These are phyloP conservation scores for Erannis defoliaria DNA, from an alignment of 2,888 invertebrate species.

Conservation along the genomic window DNA sequence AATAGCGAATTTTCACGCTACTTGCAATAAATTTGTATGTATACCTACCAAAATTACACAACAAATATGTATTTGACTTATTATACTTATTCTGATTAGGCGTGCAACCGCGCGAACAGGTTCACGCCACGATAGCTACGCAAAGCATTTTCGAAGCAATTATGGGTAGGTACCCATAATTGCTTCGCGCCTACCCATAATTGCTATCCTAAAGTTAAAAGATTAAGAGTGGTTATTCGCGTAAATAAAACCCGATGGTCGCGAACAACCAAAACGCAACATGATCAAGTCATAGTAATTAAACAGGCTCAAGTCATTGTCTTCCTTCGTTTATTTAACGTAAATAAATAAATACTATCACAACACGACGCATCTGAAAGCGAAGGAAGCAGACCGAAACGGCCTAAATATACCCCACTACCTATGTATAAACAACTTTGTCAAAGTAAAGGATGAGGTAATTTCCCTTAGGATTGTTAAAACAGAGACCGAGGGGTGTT, in stretches of 20 bases:
- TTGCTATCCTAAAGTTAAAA: neutral
- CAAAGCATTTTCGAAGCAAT: too few species aligned
- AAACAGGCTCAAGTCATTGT: slow-evolving; percentile 1
- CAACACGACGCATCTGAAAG: slow-evolving; percentile 62
- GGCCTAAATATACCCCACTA: slow-evolving; percentile 73
- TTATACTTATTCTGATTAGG: too few species aligned
- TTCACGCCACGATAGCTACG: too few species aligned
- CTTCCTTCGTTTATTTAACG: slow-evolving; percentile 23
- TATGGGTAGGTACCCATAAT: too few species aligned
- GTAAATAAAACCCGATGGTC: neutral
- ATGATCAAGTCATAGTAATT: neutral
- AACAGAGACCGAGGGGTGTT: slow-evolving; percentile 57
- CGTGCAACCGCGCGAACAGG: too few species aligned
- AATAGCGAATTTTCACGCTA: too few species aligned
- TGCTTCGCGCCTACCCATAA: too few species aligned
- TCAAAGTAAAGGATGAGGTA: slow-evolving; percentile 57
- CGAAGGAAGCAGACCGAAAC: slow-evolving; percentile 68
- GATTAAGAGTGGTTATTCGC: neutral
- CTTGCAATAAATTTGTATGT: too few species aligned
- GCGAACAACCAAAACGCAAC: too few species aligned
- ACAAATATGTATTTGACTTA: too few species aligned
- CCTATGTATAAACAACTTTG: slow-evolving; percentile 60
- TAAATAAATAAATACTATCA: slow-evolving; percentile 53
- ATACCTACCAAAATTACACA: too few species aligned
- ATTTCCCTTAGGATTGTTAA: slow-evolving; percentile 57